A percentile compares a stretch with the other conserved stretches of the same genome.
Conservation (phyloP, 2,113 vertebrate species). For the Cebus imitator region DNA sequence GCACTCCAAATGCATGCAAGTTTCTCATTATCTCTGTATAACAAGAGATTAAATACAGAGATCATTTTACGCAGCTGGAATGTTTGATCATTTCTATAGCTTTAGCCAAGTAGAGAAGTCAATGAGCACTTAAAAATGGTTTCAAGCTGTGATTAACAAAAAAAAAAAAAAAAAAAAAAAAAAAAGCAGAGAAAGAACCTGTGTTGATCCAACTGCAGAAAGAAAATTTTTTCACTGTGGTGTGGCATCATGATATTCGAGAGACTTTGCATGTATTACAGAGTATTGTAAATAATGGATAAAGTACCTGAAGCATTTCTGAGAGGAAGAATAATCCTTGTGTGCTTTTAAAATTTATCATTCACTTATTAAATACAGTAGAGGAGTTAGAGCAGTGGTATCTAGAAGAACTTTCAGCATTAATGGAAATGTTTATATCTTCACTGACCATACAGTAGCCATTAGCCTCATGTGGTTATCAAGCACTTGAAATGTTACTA, state of each 20-base stretch:
- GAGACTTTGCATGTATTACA: not conserved
- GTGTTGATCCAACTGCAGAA: not conserved
- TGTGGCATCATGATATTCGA: not conserved
- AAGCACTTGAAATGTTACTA: not conserved
- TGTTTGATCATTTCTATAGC: not conserved
- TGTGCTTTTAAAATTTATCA: not conserved
- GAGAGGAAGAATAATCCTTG: not conserved
- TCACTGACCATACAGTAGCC: not conserved
- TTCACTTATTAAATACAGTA: not conserved
- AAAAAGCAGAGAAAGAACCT: not conserved
- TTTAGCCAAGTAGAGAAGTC: not conserved
- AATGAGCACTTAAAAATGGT: not conserved
- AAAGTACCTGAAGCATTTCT: not conserved
- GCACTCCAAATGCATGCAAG: not conserved
- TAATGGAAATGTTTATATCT: not conserved
- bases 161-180: no score
- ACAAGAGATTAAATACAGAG: conserved; percentile 1
- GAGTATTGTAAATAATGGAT: not conserved
- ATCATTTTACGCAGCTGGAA: not conserved
- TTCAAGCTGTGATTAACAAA: not conserved
- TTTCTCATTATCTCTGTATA: not conserved
- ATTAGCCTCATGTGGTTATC: not conserved
- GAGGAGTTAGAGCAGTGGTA: not conserved
- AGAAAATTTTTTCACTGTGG: not conserved
- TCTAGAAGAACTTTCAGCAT: not conserved